Evolutionary conservation across 2,113 vertebrate species (phyloP).

Genomic region (Amphiprion percula): DNA sequence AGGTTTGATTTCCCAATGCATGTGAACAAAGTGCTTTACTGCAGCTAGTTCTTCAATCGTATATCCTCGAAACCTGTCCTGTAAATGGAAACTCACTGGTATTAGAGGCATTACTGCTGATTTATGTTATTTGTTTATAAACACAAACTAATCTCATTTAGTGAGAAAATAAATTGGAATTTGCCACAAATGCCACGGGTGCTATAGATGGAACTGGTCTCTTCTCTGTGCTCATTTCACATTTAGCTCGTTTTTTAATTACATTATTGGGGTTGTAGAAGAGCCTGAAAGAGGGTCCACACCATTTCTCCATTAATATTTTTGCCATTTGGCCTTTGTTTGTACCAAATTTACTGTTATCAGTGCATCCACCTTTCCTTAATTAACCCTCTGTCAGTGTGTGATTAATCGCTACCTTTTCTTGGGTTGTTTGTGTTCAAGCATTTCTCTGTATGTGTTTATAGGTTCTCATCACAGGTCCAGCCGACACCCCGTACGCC

Average conservation of each 20-base stretch:
- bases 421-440: not conserved
- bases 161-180: slow-evolving; percentile 15
- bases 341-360: slow-evolving; percentile 22
- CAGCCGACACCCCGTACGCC: slow-evolving; percentile 96
- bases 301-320: slow-evolving; percentile 15
- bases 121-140: not conserved
- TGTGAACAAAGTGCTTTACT: too few species aligned
- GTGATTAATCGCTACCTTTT: slow-evolving; percentile 16
- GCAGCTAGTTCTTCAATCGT: too few species aligned
- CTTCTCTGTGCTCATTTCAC: slow-evolving; percentile 1
- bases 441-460: not conserved
- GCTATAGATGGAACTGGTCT: not conserved
- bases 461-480: slow-evolving; percentile 97
- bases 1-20: not conserved
- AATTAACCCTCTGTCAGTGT: slow-evolving; percentile 27
- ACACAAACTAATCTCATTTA: slow-evolving; percentile 38
- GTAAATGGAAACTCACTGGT: not conserved
- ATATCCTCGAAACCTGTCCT: not conserved
- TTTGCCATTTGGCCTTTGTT: slow-evolving; percentile 11
- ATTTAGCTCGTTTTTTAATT: slow-evolving; percentile 12
- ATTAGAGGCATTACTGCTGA: not conserved
- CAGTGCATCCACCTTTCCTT: slow-evolving; percentile 1
- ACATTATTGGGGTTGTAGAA: slow-evolving; percentile 7
- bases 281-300: not conserved
- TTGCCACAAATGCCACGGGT: slow-evolving; percentile 1